These are phyloP conservation scores for Dasypogon diadema DNA, from an alignment of 2,888 invertebrate species.

Conservation along the genomic window DNA sequence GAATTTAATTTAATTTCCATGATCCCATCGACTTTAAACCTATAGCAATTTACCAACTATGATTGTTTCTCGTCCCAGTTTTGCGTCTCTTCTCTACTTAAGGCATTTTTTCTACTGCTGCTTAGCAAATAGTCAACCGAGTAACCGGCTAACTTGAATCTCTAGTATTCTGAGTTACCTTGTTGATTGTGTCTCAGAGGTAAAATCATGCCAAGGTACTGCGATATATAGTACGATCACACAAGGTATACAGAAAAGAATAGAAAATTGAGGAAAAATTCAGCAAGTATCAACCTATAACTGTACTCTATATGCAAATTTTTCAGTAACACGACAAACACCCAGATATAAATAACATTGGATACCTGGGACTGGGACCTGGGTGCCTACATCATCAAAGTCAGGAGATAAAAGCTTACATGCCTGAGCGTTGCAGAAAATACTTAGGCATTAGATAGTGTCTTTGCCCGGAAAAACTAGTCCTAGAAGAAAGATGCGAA, in stretches of 20 bases:
- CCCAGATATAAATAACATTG: slow-evolving; percentile 37
- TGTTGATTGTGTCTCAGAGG: slow-evolving; percentile 40
- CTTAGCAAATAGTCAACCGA: background rate
- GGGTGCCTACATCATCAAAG: slow-evolving; percentile 46
- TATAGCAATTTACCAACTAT: slow-evolving; percentile 34
- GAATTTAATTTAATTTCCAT: slow-evolving; percentile 37
- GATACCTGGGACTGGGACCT: slow-evolving; percentile 27
- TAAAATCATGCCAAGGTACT: slow-evolving; percentile 31
- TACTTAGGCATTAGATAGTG: slow-evolving; percentile 32
- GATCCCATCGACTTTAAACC: slow-evolving; percentile 43
- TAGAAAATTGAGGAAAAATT: slow-evolving; percentile 47
- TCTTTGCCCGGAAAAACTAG: slow-evolving; percentile 42
- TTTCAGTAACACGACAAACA: slow-evolving; percentile 41
- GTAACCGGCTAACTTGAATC: slow-evolving; percentile 14
- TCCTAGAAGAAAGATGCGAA: slow-evolving; percentile 10
- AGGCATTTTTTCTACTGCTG: background rate
- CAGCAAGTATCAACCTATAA: slow-evolving; percentile 26
- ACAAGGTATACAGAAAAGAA: slow-evolving; percentile 40
- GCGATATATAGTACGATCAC: slow-evolving; percentile 17
- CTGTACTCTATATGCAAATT: slow-evolving; percentile 49
- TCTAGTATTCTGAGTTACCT: background rate
- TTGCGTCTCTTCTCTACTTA: slow-evolving; percentile 2
- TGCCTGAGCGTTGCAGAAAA: slow-evolving; percentile 32
- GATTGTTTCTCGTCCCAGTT: slow-evolving; percentile 48
- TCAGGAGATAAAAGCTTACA: slow-evolving; percentile 26